Evolutionary conservation across 2,797 vertebrate species (phyloP).

Genomic region (Urocyon cinereoargenteus): DNA sequence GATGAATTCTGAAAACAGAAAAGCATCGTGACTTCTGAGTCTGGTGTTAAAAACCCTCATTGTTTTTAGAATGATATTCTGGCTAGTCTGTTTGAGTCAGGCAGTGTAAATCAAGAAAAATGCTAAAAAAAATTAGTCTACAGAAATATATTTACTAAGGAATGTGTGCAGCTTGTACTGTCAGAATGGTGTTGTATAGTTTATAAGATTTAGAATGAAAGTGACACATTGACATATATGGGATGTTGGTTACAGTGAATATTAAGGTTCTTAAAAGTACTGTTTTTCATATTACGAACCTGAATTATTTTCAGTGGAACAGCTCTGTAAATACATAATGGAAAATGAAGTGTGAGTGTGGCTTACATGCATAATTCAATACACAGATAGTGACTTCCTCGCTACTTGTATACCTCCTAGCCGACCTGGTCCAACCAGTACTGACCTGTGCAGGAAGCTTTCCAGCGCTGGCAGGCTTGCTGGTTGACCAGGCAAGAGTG

Average conservation of each 20-base stretch:
- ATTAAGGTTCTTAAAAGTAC: background rate
- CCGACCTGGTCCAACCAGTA: background rate
- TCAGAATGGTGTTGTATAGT: background rate
- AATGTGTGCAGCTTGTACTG: background rate
- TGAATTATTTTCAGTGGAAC: background rate
- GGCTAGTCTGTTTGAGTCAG: background rate
- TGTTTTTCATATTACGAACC: background rate
- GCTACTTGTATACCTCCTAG: fast-evolving
- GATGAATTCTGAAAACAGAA: background rate
- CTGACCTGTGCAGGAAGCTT: constrained; percentile 97
- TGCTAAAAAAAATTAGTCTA: background rate
- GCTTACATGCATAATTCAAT: background rate
- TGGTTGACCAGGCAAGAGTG: constrained; percentile 98
- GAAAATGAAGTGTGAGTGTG: background rate
- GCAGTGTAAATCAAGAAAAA: background rate
- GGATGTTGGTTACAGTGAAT: background rate
- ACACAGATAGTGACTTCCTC: fast-evolving
- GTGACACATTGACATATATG: background rate
- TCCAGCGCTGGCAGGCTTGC: constrained; percentile 98
- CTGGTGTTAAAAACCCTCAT: background rate
- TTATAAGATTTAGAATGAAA: background rate
- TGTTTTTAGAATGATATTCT: background rate
- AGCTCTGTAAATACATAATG: background rate
- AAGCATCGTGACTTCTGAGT: background rate
- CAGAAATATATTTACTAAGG: background rate